Evolutionary conservation across 2,888 invertebrate genomes (phyloP).

Genomic region (Apoderus coryli): DNA sequence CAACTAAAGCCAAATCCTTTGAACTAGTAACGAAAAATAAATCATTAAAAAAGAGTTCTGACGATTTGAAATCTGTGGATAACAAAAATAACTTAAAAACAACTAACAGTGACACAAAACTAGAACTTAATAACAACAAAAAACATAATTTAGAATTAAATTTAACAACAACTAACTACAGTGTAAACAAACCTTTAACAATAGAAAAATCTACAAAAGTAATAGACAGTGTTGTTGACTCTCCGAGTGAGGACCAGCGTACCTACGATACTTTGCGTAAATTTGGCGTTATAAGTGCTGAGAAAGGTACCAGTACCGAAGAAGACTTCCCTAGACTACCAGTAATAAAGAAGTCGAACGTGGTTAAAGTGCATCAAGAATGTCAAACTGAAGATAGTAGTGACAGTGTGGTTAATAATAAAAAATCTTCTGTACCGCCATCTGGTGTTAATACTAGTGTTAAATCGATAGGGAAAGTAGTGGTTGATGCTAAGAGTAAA

Average conservation of each 20-base stretch:
- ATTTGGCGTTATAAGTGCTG: conserved; percentile 29
- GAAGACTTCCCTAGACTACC: conserved; percentile 28
- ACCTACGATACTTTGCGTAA: conserved; percentile 31
- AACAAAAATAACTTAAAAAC: too few species aligned
- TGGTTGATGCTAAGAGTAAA: too few species aligned
- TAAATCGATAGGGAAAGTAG: too few species aligned
- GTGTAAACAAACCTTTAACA: conserved; percentile 21
- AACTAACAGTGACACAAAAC: too few species aligned
- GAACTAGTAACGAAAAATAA: too few species aligned
- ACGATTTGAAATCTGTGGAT: too few species aligned
- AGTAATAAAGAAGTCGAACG: conserved; percentile 13
- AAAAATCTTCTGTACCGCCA: not conserved
- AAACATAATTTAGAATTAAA: conserved; percentile 15
- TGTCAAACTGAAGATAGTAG: conserved; percentile 29
- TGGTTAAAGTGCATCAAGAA: conserved; percentile 29
- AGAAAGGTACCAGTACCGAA: conserved; percentile 32
- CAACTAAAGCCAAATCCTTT: too few species aligned
- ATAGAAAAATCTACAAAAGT: conserved; percentile 11
- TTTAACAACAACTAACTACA: conserved; percentile 19
- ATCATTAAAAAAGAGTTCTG: too few species aligned
- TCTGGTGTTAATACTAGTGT: too few species aligned
- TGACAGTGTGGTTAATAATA: conserved; percentile 15
- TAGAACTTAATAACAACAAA: conserved; percentile 11
- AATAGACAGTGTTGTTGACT: too few species aligned
- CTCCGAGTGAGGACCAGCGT: conserved; percentile 33